A percentile compares a stretch with the other conserved stretches of the same genome.
phyloP scores from a whole-genome alignment of 2,888 invertebrate genomes.

The Stenodema calcarata region DNA sequence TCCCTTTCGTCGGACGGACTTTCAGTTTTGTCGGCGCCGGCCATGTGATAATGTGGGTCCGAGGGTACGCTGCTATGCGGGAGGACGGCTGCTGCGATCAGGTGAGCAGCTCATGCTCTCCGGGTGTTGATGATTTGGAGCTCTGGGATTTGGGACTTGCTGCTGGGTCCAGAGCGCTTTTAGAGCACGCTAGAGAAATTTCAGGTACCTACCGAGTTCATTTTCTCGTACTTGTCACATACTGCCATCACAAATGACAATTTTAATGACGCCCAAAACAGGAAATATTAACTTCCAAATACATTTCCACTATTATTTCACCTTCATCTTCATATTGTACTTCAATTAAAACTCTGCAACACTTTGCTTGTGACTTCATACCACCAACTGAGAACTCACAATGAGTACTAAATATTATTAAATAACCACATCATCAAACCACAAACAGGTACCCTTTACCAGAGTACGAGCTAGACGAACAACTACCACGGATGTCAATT shows the following conservation, averaged over 20 bases:
- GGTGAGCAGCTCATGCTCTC: slow-evolving; percentile 48
- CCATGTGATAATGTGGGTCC: slow-evolving; percentile 50
- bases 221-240: neutral
- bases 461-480: no score
- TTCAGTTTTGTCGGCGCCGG: slow-evolving; percentile 47
- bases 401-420: no score
- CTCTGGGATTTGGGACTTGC: slow-evolving; percentile 47
- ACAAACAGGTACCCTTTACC: no score
- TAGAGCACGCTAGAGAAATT: slow-evolving; percentile 33
- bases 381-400: no score
- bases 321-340: no score
- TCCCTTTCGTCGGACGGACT: slow-evolving; percentile 6
- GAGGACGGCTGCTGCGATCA: slow-evolving; percentile 49
- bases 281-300: no score
- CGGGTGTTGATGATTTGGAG: slow-evolving; percentile 47
- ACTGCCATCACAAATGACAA: neutral
- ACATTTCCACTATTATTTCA: no score
- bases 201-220: neutral
- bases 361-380: no score
- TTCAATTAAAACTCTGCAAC: no score
- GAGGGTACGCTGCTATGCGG: slow-evolving; percentile 33
- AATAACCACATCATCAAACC: no score
- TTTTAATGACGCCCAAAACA: no score
- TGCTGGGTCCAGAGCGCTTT: slow-evolving; percentile 10
- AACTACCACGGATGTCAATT: no score